Base-by-base conservation (phyloP, 2,797 vertebrate species). In the Vultur gryphus region DNA sequence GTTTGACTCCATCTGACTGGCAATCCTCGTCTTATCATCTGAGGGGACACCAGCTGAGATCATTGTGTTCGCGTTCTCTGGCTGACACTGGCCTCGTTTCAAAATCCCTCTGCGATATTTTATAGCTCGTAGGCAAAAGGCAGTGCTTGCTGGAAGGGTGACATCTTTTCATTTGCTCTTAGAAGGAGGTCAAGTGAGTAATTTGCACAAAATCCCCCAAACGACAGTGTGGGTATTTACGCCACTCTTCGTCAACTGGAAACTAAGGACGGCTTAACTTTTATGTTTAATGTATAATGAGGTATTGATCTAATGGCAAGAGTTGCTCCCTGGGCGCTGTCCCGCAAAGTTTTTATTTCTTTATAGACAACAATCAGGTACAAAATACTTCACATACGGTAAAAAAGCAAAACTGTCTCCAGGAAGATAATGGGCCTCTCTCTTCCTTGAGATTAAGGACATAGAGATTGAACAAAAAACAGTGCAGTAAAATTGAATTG, bases 191-290 rank as follows among this genome's bases (percentile, higher is more conserved):
- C 90, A 92, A 48, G 54, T 35, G 55, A 91, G 86, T 61, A 76
- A 80, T 92, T 87, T 89, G 39, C 70, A 70, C 49, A 87, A 90
- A 95, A 95, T 83, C 52, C 75, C 61, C 86, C 71, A 23, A 83
- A 94, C 13, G 16, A 33, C 52, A 11, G 48, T 7, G 19, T 73
- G 59, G 69, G 66, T 82, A 64, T 84, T 87, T 91, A 23, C 57
- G 49, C 54, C 51, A 3, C n/a, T 89, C 80, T 89, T 69, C 2
- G 21, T 57, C 82, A 93, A 9, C 41, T 66, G 35, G 54, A 52
- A 89, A 43, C 54, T 73, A 41, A 83, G 55, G 48, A 25, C 0
- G 4, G 43, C 82, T 95, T 84, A 75, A 46, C 43, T 96, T 86
- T 82, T 41, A n/a, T 65, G 41, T 70, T 89, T 78, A 43, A 52